phyloP scores from a whole-genome alignment of 2,888 invertebrate species.

The Argyresthia albistria region DNA sequence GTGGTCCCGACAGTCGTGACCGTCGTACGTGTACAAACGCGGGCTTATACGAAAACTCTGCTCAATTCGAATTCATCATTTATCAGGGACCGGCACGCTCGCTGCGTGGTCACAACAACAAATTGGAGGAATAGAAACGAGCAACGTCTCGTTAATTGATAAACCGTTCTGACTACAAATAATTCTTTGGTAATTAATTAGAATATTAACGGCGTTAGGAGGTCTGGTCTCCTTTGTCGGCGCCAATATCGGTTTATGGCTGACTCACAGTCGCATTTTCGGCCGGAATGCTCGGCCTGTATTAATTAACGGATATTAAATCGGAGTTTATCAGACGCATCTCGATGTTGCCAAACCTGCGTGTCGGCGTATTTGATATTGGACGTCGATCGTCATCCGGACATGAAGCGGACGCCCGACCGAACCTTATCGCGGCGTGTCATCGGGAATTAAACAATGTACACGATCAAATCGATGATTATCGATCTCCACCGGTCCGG shows the following conservation, averaged over 20 bases:
- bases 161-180: constrained; percentile 48
- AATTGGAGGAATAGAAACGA: constrained; percentile 10
- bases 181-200: constrained; percentile 68
- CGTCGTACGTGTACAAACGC: constrained; percentile 45
- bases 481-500: constrained; percentile 25
- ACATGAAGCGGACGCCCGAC: constrained; percentile 36
- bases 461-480: constrained; percentile 58
- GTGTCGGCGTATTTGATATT: constrained; percentile 55
- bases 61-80: neutral
- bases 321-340: constrained; percentile 66
- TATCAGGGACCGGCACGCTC: neutral
- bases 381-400: constrained; percentile 31
- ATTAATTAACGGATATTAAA: constrained; percentile 72
- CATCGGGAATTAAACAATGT: constrained; percentile 65
- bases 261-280: constrained; percentile 62
- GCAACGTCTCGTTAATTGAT: constrained; percentile 37
- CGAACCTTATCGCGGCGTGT: constrained; percentile 56
- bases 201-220: constrained; percentile 64
- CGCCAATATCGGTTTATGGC: constrained; percentile 50
- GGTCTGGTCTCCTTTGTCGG: constrained; percentile 58
- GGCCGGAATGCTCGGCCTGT: constrained; percentile 60
- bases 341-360: constrained; percentile 66
- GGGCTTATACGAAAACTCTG: constrained; percentile 19
- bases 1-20: constrained; percentile 19
- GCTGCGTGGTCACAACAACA: neutral